Conservation (phyloP, 2,113 vertebrate genomes). For the Scophthalmus maximus region DNA sequence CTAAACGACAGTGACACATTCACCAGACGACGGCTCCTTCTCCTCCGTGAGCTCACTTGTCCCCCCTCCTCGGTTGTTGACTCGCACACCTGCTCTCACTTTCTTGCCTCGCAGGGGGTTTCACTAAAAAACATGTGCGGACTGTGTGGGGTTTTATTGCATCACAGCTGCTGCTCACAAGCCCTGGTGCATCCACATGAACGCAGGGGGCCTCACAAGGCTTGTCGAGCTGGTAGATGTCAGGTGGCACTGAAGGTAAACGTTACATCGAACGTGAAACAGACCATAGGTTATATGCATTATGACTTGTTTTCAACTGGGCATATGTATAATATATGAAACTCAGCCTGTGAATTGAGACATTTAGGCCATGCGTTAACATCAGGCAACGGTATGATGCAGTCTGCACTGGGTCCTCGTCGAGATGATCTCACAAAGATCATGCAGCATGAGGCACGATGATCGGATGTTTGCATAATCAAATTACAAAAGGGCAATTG, state of each 20-base stretch:
- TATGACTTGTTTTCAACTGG: too few relatives aligned
- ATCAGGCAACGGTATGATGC: conserved; percentile 11
- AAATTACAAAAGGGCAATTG: conserved; percentile 34
- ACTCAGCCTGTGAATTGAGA: too few relatives aligned
- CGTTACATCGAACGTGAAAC: background rate
- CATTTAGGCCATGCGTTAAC: too few relatives aligned
- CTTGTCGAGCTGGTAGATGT: background rate
- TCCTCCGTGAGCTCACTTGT: background rate
- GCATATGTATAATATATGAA: too few relatives aligned
- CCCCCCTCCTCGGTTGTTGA: conserved; percentile 15
- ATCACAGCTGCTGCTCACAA: background rate
- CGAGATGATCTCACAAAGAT: conserved; percentile 5
- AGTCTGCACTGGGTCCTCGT: background rate
- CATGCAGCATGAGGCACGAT: conserved; percentile 1
- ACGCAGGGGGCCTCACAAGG: too few relatives aligned
- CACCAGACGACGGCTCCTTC: too few relatives aligned
- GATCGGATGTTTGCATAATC: conserved; percentile 37
- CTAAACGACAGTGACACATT: conserved; percentile 15
- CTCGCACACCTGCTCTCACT: conserved; percentile 43
- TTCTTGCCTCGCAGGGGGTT: conserved; percentile 8
- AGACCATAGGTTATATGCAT: too few relatives aligned
- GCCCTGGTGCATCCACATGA: too few relatives aligned
- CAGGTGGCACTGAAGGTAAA: too few relatives aligned
- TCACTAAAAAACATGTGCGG: background rate
- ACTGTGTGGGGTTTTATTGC: conserved; percentile 3